A percentile compares a stretch with the other conserved stretches of the same genome.
phyloP scores from a whole-genome alignment of 2,888 invertebrate species.

The Dynastes tityus region DNA sequence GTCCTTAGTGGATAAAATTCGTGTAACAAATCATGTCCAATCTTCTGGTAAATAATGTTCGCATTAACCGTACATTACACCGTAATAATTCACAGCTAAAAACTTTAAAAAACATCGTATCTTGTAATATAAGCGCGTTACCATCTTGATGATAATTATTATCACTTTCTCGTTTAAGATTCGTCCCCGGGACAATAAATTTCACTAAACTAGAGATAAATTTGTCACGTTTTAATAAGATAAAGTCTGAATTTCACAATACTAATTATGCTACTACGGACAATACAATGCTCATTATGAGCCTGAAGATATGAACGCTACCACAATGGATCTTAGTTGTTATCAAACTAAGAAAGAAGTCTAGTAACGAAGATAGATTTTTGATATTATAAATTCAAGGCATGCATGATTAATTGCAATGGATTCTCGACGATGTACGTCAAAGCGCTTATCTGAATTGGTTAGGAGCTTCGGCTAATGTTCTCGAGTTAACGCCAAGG shows the following conservation, averaged over 20 bases:
- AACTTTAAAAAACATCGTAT: not conserved
- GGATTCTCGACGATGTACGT: not conserved
- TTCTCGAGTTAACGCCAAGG: not conserved
- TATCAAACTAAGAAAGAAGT: not conserved
- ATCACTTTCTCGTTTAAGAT: slow-evolving; percentile 31
- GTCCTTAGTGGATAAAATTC: not conserved
- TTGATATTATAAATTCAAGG: slow-evolving; percentile 3
- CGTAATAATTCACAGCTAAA: not conserved
- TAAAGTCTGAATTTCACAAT: slow-evolving; percentile 26
- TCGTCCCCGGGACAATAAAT: slow-evolving; percentile 35
- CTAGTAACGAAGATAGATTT: not conserved
- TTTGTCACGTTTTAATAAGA: slow-evolving; percentile 46
- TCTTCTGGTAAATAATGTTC: slow-evolving; percentile 16
- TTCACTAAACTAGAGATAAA: slow-evolving; percentile 38
- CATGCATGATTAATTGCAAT: slow-evolving; percentile 5
- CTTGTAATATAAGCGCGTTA: not conserved
- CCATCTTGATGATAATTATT: slow-evolving; percentile 15
- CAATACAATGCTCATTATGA: slow-evolving; percentile 4
- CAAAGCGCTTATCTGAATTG: slow-evolving; percentile 6
- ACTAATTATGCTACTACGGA: slow-evolving; percentile 25
- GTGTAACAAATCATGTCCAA: not conserved
- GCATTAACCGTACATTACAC: slow-evolving; percentile 19
- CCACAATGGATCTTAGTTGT: slow-evolving; percentile 1
- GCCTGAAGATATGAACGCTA: not conserved
- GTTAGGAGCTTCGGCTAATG: not conserved